Base-by-base conservation (phyloP, 2,888 invertebrate species). In the Aleiodes leptofemur region DNA sequence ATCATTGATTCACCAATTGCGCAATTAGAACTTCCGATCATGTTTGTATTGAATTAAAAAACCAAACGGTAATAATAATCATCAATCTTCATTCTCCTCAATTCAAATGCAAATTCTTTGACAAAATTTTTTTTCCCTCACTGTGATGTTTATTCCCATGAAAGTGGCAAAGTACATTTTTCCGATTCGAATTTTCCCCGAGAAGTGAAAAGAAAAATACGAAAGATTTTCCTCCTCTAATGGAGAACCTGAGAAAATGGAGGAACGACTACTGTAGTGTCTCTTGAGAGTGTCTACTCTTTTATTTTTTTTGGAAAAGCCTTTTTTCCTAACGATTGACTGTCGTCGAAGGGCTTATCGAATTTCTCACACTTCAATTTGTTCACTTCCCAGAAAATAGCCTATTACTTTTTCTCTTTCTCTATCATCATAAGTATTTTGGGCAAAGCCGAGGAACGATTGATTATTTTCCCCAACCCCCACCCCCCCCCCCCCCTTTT, bases 321-420 rank as follows among this genome's bases (percentile, higher is more conserved):
- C 14, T 61, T 61, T 61, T 2, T 34, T 23, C 23, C 11, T 64
- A 23, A 48, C 16, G 43, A 64, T 14, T 64, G 43, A 48, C 14
- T 48, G 48, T 43, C 48, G 64, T 14, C 64, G 31, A 57, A 29
- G 57, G 13, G 16, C 29, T 56, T 56, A 56, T 16, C 56, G 16
- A 23, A 29, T 56, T 23, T 56, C 56, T 56, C 56, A 56, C 11
- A n/a, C 23, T 16, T 56, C 56, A 29, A 56, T 23, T 56, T 56
- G 56, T 3, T 16, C 11, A 16, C 6, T 56, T 56, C 11, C 23
- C 29, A 23, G 56, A 43, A 43, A 43, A 43, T 43, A 43, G 11
- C 43, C 43, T 43, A 43, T 43, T 43, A 43, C 11, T 7, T 43
- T 43, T 9, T 43, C 11, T 9, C 43, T 9, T 3, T 43, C 6